Conservation (phyloP, 1,140 invertebrate genomes). For the Gryon sp. region DNA sequence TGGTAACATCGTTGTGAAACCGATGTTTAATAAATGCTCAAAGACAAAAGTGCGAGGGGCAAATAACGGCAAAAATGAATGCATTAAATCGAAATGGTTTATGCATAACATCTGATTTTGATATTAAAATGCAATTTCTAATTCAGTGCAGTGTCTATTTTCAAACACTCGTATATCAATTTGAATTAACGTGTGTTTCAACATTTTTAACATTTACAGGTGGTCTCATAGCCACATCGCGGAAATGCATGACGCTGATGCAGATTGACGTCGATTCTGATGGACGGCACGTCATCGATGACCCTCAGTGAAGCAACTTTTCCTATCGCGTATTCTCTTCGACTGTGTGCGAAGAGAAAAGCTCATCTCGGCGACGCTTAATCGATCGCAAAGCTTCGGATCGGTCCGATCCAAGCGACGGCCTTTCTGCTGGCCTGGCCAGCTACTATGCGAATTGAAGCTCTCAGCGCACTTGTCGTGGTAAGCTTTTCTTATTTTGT, state of each 20-base stretch:
- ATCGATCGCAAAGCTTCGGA: constrained; percentile 68
- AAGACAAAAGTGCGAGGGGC: too few relatives aligned
- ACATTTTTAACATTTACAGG: constrained; percentile 11
- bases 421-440: constrained; percentile 78
- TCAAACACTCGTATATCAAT: too few relatives aligned
- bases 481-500: constrained; percentile 64
- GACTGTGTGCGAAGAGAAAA: constrained; percentile 29
- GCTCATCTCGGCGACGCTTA: constrained; percentile 57
- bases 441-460: constrained; percentile 81
- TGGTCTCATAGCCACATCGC: constrained; percentile 65
- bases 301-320: constrained; percentile 27
- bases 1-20: too few relatives aligned
- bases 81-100: too few relatives aligned
- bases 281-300: constrained; percentile 46
- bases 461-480: constrained; percentile 77
- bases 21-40: too few relatives aligned
- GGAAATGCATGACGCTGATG: constrained; percentile 63
- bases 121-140: too few relatives aligned
- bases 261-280: constrained; percentile 68
- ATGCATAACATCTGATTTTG: too few relatives aligned
- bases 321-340: constrained; percentile 15
- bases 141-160: too few relatives aligned
- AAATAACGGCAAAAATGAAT: too few relatives aligned
- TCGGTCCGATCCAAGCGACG: constrained; percentile 73
- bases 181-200: constrained; percentile 9